Evolutionary conservation across 2,113 vertebrate species (phyloP), one percentile per base, ranked within the genome.

Genomic region (Paraplagusia blochii): DNA sequence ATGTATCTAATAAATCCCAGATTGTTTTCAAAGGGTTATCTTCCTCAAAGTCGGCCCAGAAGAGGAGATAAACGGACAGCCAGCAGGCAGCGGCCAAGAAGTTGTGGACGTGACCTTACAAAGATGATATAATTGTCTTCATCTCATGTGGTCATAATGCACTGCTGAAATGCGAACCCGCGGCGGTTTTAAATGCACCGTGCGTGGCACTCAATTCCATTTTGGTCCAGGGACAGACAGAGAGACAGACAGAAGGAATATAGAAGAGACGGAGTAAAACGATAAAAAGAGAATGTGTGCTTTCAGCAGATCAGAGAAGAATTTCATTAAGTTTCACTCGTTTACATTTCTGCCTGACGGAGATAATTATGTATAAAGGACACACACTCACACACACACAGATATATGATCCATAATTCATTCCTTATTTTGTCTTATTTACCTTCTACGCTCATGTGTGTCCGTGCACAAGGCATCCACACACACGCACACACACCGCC

Each of bases 271-370:
- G 22, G 22, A 29, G 22, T 2, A 29, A 29, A 29, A 29, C 22
- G 22, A 29, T 29, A 76, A 76, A 81, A 77, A 15, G 53, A 48
- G 58, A 69, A 68, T 70, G 70, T 82, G 75, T 73, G 74, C 74
- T 81, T 56, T 81, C 57, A 76, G 79, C 76, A 78, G 69, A 83
- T 84, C 83, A 84, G 73, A 82, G 78, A 59, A 67, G 58, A 82
- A 58, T 82, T 84, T 78, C 77, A 83, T 83, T 84, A 72, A 83
- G 71, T 79, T 79, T 58, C 56, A 72, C 65, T 61, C 47, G 71
- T 84, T 84, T 87, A 83, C 77, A 83, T 84, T 79, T 82, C 70
- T 81, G 71, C 77, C 81, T 54, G 36, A 81, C 55, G n/a, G 81
- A 84, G 79, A 72, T 82, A 85, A 87, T 85, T 85, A 81, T 72